Conservation (phyloP, 2,888 invertebrate genomes). For the Yponomeuta sedellus region DNA sequence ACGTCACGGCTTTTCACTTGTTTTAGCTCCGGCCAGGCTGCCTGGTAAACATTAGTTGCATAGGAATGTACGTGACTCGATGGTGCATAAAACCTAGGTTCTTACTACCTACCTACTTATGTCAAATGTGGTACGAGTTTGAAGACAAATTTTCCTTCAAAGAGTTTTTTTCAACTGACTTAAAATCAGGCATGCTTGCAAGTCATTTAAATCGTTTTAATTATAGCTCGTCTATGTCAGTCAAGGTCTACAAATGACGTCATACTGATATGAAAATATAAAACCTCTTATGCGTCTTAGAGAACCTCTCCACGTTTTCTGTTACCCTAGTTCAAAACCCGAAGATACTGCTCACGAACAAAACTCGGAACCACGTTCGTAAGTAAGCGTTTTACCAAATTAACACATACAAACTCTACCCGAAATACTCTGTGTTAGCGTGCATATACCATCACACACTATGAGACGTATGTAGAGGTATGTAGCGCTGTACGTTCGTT, state of each 20-base stretch:
- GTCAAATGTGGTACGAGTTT: too few species aligned
- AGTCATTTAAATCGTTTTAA: background rate
- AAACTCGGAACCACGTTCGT: conserved; percentile 51
- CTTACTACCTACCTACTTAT: too few species aligned
- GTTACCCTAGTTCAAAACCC: conserved; percentile 57
- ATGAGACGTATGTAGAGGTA: conserved; percentile 40
- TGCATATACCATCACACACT: conserved; percentile 34
- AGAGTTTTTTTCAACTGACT: background rate
- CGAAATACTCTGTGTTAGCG: conserved; percentile 4
- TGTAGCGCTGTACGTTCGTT: conserved; percentile 36
- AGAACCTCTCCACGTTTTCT: conserved; percentile 36
- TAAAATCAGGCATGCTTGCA: background rate
- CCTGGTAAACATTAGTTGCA: background rate
- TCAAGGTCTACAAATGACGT: background rate
- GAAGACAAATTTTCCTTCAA: too few species aligned
- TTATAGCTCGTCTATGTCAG: background rate
- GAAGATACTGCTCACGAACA: conserved; percentile 64
- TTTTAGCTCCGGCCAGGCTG: background rate
- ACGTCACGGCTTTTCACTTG: conserved; percentile 2
- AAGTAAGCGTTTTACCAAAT: conserved; percentile 37
- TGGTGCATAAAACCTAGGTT: too few species aligned
- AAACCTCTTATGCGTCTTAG: conserved; percentile 21
- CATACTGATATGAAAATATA: conserved; percentile 2
- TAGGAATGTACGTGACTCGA: background rate
- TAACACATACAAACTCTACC: conserved; percentile 32